Evolutionary conservation across 2,888 invertebrate species (phyloP).

Genomic region (Nycteola revayana): DNA sequence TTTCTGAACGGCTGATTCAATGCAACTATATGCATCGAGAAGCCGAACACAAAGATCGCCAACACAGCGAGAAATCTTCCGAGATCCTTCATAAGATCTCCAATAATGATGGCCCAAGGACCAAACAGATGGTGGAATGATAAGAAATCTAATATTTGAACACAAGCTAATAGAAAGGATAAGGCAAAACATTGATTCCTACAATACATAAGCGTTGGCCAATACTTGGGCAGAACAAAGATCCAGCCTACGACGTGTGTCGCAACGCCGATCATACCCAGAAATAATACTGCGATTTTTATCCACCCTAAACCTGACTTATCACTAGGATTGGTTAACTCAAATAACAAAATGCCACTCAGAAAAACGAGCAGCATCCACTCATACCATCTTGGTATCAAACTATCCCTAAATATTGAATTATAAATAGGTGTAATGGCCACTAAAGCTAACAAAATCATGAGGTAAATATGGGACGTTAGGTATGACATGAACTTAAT

Average conservation of each 20-base stretch:
- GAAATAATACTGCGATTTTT: constrained; percentile 91
- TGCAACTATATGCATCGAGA: constrained; percentile 98
- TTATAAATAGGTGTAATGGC: constrained; percentile 93
- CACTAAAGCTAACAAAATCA: constrained; percentile 94
- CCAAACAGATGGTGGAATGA: constrained; percentile 99
- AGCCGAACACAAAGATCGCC: constrained; percentile 98
- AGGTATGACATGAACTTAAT: constrained; percentile 99
- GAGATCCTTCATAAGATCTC: constrained; percentile 95
- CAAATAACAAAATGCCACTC: constrained; percentile 96
- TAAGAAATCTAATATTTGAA: constrained; percentile 98
- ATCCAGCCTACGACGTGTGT: constrained; percentile 92
- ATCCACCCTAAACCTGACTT: constrained; percentile 98
- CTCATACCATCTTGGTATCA: constrained; percentile 97
- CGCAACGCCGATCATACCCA: constrained; percentile 95
- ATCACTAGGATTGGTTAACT: constrained; percentile 98
- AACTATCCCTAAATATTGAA: constrained; percentile 88
- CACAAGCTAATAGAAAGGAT: constrained; percentile 97
- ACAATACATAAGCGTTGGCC: constrained; percentile 95
- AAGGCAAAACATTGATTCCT: constrained; percentile 98
- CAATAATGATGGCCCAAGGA: constrained; percentile 99
- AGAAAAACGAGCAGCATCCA: constrained; percentile 97
- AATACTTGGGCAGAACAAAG: constrained; percentile 85
- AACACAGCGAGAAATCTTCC: constrained; percentile 98
- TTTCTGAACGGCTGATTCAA: constrained; percentile 96
- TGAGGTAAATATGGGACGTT: constrained; percentile 98